Percentiles rank a stretch among this genome's conserved stretches.
Conservation (phyloP, 2,113 vertebrate species). For the Podarcis cretensis region DNA sequence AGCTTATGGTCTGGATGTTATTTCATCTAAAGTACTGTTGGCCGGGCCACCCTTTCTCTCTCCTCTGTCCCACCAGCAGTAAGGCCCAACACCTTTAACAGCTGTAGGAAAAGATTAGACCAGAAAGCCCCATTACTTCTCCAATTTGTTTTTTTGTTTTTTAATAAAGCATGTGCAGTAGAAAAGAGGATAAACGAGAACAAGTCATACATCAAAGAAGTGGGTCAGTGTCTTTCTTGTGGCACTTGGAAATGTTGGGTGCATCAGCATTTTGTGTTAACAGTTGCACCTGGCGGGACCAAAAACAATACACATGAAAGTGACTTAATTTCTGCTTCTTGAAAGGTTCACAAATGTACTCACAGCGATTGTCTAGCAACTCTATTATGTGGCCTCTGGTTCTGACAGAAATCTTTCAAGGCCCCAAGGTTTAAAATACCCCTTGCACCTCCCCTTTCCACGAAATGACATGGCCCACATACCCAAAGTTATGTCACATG, state of each 20-base stretch:
- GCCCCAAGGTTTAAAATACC: not conserved
- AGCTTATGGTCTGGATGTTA: not conserved
- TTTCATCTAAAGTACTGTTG: not conserved
- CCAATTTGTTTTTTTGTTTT: not conserved
- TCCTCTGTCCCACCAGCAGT: not conserved
- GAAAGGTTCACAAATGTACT: constrained; percentile 37
- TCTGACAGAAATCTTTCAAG: not conserved
- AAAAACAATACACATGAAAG: constrained; percentile 36
- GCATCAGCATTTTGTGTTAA: constrained; percentile 66
- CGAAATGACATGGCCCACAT: no score
- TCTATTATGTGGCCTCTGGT: not conserved
- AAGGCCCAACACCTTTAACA: not conserved
- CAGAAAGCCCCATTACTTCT: not conserved
- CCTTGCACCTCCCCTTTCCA: not conserved
- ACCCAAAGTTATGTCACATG: not conserved
- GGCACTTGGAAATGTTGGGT: constrained; percentile 52
- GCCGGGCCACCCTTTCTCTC: no score
- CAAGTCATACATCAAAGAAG: constrained; percentile 62
- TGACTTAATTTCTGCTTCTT: constrained; percentile 22
- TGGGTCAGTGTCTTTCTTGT: constrained; percentile 55
- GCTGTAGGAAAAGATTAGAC: not conserved
- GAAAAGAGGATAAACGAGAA: constrained; percentile 23
- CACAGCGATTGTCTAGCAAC: not conserved
- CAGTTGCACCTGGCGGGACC: constrained; percentile 50
- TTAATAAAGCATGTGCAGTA: not conserved